phyloP scores from a whole-genome alignment of 2,797 vertebrate species.

The Sternotherus odoratus region DNA sequence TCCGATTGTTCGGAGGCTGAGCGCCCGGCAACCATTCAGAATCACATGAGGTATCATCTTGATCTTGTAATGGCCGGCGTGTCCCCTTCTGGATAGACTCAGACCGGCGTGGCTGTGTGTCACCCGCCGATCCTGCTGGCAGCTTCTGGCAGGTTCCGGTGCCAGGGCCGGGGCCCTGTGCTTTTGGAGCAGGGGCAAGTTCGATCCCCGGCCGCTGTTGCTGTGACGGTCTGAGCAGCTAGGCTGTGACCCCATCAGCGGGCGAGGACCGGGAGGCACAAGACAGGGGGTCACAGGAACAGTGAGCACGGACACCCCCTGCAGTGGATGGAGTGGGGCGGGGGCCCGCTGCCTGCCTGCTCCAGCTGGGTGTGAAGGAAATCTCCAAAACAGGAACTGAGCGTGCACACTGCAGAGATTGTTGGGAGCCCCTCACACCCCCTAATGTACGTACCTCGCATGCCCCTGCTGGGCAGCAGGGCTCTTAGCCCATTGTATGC shows the following conservation, averaged over 20 bases:
- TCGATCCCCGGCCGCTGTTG: background rate
- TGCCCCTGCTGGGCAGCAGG: background rate
- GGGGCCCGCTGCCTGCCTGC: background rate
- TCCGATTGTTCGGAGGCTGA: background rate
- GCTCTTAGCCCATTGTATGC: background rate
- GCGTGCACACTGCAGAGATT: background rate
- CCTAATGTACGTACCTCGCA: background rate
- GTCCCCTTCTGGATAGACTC: background rate
- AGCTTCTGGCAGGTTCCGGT: background rate
- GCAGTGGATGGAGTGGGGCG: background rate
- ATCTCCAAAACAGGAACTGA: background rate
- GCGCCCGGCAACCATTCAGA: background rate
- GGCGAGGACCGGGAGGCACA: background rate
- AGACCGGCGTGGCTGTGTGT: background rate
- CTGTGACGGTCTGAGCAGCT: background rate
- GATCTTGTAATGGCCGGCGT: background rate
- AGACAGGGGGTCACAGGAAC: background rate
- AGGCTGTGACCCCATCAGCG: no score
- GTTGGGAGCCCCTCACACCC: background rate
- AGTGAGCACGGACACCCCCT: background rate
- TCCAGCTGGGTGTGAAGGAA: background rate
- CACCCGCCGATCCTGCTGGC: background rate
- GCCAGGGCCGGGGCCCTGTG: background rate
- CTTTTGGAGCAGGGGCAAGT: background rate
- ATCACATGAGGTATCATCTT: background rate